These are phyloP conservation scores for Bos javanicus DNA, from an alignment of 2,113 vertebrate genomes.

Conservation along the genomic window DNA sequence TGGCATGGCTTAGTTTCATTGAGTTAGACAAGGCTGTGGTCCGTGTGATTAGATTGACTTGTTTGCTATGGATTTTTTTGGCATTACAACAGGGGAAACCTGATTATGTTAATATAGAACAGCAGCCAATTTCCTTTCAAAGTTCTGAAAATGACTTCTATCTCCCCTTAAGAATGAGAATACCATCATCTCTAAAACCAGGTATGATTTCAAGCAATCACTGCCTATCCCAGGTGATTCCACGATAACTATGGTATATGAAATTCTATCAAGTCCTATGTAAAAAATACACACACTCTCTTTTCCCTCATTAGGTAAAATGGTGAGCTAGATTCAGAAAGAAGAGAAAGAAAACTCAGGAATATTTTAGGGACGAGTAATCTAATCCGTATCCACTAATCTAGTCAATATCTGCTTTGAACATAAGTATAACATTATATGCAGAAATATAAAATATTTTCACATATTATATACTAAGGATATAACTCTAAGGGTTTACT, in stretches of 20 bases:
- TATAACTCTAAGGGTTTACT: neutral
- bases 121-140: neutral
- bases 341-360: neutral
- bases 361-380: conserved; percentile 17
- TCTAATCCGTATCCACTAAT: neutral
- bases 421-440: neutral
- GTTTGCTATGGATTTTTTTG: neutral
- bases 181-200: neutral
- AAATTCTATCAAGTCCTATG: neutral
- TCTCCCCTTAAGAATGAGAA: neutral
- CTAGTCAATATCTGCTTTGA: neutral
- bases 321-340: neutral
- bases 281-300: neutral
- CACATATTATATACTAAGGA: neutral
- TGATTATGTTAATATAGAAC: neutral
- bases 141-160: conserved; percentile 26
- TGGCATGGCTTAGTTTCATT: too few relatives aligned
- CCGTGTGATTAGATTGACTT: too few relatives aligned
- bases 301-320: neutral
- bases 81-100: neutral
- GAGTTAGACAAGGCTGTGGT: too few relatives aligned
- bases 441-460: neutral
- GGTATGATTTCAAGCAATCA: neutral
- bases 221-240: neutral
- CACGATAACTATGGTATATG: accelerated